These are phyloP conservation scores for Drosophila macrospina DNA, from an alignment of 2,888 invertebrate genomes.

Conservation along the genomic window DNA sequence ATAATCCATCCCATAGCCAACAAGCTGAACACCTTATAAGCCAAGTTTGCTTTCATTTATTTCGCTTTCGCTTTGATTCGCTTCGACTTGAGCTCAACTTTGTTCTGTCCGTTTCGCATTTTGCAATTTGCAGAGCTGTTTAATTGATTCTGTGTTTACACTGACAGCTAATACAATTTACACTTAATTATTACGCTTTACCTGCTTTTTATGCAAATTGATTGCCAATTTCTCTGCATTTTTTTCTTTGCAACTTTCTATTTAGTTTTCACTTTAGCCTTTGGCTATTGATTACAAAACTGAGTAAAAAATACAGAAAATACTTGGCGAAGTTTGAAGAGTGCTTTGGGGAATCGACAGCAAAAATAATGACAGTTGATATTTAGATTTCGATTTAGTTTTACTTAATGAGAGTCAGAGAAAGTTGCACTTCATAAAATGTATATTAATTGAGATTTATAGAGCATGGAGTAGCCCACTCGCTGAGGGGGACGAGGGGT, in stretches of 20 bases:
- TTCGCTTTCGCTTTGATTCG: not conserved
- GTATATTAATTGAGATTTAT: slow-evolving; percentile 4
- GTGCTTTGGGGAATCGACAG: slow-evolving; percentile 7
- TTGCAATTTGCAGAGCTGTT: not conserved
- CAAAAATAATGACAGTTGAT: slow-evolving; percentile 9
- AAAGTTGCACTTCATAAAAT: slow-evolving; percentile 30
- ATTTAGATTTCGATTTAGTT: slow-evolving; percentile 16
- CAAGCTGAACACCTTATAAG: not conserved
- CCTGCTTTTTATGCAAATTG: slow-evolving; percentile 37
- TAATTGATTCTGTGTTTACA: slow-evolving; percentile 37
- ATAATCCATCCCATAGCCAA: not conserved
- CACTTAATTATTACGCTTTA: slow-evolving; percentile 48
- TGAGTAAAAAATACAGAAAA: not conserved
- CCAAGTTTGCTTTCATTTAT: not conserved
- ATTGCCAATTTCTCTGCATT: slow-evolving; percentile 27
- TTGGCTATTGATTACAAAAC: slow-evolving; percentile 18
- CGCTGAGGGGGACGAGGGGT: not conserved
- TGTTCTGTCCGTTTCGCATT: too few relatives aligned
- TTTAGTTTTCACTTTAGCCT: not conserved
- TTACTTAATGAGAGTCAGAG: slow-evolving; percentile 38
- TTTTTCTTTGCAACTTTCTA: slow-evolving; percentile 1
- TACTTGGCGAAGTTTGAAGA: not conserved
- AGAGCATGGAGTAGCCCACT: not conserved
- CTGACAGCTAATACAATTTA: slow-evolving; percentile 34
- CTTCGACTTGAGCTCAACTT: not conserved